Percentiles rank a stretch among this genome's conserved stretches.
Evolutionary conservation across 37 sponge, comb jelly and placozoan species (phyloP).

Genomic region (Cliona cf. orientalis): DNA sequence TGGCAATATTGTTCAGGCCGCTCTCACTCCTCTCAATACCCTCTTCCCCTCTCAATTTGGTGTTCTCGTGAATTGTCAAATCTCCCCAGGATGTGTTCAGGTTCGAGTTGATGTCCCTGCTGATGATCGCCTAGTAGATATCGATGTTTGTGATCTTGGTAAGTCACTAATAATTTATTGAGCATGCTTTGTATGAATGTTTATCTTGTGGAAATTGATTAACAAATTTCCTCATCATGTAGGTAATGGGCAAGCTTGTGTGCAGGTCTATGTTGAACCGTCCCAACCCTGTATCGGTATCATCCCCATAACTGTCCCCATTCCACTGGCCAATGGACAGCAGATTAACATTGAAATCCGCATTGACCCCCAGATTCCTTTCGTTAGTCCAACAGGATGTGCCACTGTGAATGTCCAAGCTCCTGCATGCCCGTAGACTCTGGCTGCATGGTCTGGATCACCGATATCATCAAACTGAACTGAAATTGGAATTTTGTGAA

Average conservation of each 20-base stretch:
- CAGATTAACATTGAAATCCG: neutral
- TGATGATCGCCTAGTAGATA: neutral
- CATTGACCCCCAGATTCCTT: neutral
- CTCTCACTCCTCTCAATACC: neutral
- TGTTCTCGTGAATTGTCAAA: constrained; percentile 1
- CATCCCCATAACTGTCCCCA: neutral
- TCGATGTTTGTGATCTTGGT: neutral
- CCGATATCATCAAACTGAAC: too few relatives aligned
- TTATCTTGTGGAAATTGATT: neutral
- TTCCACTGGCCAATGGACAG: neutral
- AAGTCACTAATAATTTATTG: neutral
- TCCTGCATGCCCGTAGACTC: neutral
- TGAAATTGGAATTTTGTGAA: too few relatives aligned
- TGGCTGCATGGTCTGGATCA: too few relatives aligned
- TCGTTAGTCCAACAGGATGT: neutral
- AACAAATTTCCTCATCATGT: too few relatives aligned
- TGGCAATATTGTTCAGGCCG: neutral
- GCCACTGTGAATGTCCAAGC: neutral
- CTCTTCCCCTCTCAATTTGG: neutral
- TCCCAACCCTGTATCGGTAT: neutral
- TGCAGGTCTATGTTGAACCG: neutral
- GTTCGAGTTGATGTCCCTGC: constrained; percentile 11
- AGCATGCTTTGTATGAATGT: neutral
- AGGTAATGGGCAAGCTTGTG: neutral
- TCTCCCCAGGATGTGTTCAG: neutral